phyloP scores from a whole-genome alignment of 1,140 invertebrate genomes.

The Calliphora vicina region DNA sequence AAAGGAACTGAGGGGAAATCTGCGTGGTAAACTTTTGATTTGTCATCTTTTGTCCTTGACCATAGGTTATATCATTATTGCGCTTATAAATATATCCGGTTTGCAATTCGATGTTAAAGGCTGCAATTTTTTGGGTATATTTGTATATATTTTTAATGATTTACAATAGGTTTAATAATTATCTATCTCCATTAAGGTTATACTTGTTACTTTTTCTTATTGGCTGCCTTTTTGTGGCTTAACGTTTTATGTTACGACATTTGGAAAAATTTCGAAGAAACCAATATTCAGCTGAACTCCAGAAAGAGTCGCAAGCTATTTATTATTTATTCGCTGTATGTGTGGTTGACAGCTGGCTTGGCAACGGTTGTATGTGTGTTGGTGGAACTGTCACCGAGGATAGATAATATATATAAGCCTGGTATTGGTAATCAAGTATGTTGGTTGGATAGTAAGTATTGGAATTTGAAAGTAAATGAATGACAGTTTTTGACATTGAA shows the following conservation, averaged over 20 bases:
- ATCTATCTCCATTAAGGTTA: constrained; percentile 64
- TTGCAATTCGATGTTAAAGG: not conserved
- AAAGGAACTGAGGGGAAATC: constrained; percentile 72
- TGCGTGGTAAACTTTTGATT: constrained; percentile 78
- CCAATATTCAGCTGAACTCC: constrained; percentile 55
- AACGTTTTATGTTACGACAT: constrained; percentile 80
- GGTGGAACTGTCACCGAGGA: constrained; percentile 64
- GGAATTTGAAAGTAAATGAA: too few relatives aligned
- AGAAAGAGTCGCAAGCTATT: constrained; percentile 67
- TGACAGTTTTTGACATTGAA: too few relatives aligned
- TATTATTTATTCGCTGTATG: constrained; percentile 73
- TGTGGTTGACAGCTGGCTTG: constrained; percentile 71
- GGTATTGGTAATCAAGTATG: constrained; percentile 65
- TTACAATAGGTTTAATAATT: too few relatives aligned
- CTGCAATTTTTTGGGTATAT: constrained; percentile 3
- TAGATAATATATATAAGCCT: constrained; percentile 64
- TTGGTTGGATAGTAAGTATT: constrained; percentile 68
- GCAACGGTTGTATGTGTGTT: constrained; percentile 62
- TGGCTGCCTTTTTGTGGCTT: constrained; percentile 80
- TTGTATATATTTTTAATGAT: too few relatives aligned
- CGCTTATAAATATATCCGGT: constrained; percentile 57
- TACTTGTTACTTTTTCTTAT: constrained; percentile 76
- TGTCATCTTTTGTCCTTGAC: constrained; percentile 73
- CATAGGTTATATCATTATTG: constrained; percentile 69
- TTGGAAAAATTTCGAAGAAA: constrained; percentile 74